Base-by-base conservation (phyloP, 64 coral and sea anemone species). In the Pachyseris speciosa region DNA sequence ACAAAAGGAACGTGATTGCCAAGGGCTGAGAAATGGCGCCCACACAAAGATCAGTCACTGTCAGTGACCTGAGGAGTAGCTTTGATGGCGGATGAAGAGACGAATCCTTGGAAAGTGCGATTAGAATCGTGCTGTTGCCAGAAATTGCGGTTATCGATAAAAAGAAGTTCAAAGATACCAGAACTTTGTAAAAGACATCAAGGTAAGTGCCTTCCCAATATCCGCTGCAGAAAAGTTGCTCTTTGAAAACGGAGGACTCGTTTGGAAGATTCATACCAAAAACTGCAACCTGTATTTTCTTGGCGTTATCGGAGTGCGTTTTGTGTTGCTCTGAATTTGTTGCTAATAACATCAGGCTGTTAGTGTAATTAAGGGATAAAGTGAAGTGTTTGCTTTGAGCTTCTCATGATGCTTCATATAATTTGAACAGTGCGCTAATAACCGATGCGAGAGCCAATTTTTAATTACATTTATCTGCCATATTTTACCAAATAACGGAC, bases 11-110 rank as follows among this genome's bases (percentile, higher is more conserved):
- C 9, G 70, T 44, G 16, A 74, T 12, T 0, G 74, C 69, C 5
- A 89, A 40, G 92, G 86, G 43, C n/a, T 94, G 75, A 36, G 80
- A 86, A 65, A 94, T 58, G 49, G 49, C 78, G 8, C 92, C 92
- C 16, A 89, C 76, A 47, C 51, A 74, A 40, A 94, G 88, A 64
- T 94, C 92, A 22, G 92, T 84, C 15, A 89, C 49, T 20, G 92
- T 78, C 0, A 94, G 86, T 20, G 84, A 69, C 42, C 85, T 28
- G 5, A 94, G 26, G 2, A 94, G 53, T 13, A 94, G 25, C 19
- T 94, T 84, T 12, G 92, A 89, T 8, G 92, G 92, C 25, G 67
- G 61, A 37, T 63, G 75, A 49, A 94, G 40, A 42, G 75, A 89
- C 2, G 86, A 17, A 10, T 86, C 33, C 33, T 81, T 94, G 7